Conservation (phyloP, 2,113 vertebrate genomes). For the Anser brachyrhynchus region DNA sequence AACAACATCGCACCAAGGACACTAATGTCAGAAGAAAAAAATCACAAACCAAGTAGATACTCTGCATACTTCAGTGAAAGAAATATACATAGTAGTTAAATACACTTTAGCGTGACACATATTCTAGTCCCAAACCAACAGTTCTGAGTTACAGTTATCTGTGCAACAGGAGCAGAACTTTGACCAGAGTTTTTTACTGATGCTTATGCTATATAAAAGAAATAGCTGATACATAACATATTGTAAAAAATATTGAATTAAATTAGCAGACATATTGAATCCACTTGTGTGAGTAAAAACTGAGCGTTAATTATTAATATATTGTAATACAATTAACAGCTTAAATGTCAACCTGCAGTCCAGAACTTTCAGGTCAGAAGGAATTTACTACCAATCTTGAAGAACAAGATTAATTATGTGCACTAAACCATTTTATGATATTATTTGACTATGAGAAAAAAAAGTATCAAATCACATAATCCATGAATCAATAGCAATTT, state of each 20-base stretch:
- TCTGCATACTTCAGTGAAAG: not conserved
- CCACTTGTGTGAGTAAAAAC: not conserved
- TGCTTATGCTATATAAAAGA: not conserved
- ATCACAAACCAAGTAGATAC: not conserved
- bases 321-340: not conserved
- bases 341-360: not conserved
- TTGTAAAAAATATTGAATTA: not conserved
- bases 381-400: not conserved
- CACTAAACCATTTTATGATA: not conserved
- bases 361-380: not conserved
- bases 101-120: not conserved
- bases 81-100: not conserved
- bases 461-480: not conserved
- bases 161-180: not conserved
- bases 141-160: not conserved
- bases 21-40: not conserved
- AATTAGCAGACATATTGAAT: not conserved
- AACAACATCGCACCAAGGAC: not conserved
- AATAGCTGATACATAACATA: not conserved
- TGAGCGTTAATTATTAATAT: slow-evolving; percentile 1
- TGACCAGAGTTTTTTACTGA: not conserved
- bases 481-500: not conserved
- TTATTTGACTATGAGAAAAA: not conserved
- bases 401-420: not conserved
- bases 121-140: not conserved